Base-by-base conservation (phyloP, 2,888 invertebrate species). In the Congeria kusceri region DNA sequence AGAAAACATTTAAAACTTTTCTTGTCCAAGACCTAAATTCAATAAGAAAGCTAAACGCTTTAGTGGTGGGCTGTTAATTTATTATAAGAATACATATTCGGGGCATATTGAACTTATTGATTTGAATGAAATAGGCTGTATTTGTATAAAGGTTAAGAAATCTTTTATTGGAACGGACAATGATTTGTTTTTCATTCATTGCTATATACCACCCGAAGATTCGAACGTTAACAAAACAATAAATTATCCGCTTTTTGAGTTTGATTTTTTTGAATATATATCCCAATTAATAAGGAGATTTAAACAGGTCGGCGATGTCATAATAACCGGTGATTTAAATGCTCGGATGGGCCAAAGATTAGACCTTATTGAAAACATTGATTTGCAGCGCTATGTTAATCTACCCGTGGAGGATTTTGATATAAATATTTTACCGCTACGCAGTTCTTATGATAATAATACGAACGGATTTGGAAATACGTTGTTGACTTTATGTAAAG, bases 171-270 rank as follows among this genome's bases (percentile, higher is more conserved):
- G 28, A 18, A 28, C 29, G 18, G 53, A 65, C 9, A 53, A 65
- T 65, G 65, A 65, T 65, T 0, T 53, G 9, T 65, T 29, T 39
- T 39, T 65, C 29, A 49, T 47, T 53, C 46, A 47, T n/a, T 65
- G 65, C 53, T 65, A 65, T 53, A 64, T 64, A 5, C 64, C 64
- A 18, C 49, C 49, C 9, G 47, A 47, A n/a, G 64, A 64, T 29
- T 65, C 53, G 18, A 53, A n/a, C 18, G 53, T 65, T 2, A 53
- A 65, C n/a, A 65, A 65, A 65, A 47, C n/a, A n/a, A 39, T 28
- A 23, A 27, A 46, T n/a, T n/a, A n/a, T n/a, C n/a, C n/a, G n/a
- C 23, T 65, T 11, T 65, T 27, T 65, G 65, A 65, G 29, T 65
- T 47, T 65, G 53, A 65, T 44, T 65, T 65, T 27, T 53, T 65